These are phyloP conservation scores for Endomychus coccineus DNA, from an alignment of 2,888 invertebrate species.

Conservation along the genomic window DNA sequence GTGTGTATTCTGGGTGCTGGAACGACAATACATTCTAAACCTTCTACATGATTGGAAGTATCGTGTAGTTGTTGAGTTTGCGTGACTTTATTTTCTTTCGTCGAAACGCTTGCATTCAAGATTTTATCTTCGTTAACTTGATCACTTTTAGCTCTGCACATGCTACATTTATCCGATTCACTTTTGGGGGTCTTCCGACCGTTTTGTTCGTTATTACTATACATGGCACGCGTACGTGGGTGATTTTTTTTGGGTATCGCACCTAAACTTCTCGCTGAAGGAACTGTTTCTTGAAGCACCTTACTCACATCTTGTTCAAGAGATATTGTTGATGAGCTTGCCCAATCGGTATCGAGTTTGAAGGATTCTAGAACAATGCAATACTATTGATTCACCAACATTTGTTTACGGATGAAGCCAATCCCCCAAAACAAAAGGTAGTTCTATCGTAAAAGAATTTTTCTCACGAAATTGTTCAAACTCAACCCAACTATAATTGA, in stretches of 20 bases:
- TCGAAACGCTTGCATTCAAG: conserved; percentile 22
- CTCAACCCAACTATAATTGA: no score
- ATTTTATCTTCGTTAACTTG: no score
- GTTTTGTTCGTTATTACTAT: conserved; percentile 15
- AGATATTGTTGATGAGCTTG: conserved; percentile 41
- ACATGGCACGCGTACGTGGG: conserved; percentile 20
- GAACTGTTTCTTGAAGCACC: conserved; percentile 45
- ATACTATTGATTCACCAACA: no score
- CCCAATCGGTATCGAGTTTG: conserved; percentile 48
- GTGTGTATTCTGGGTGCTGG: conserved; percentile 35
- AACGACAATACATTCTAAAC: conserved; percentile 40
- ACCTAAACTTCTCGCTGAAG: conserved; percentile 53
- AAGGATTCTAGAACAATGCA: conserved; percentile 37
- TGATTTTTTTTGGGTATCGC: conserved; percentile 62
- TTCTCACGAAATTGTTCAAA: no score
- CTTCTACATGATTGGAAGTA: conserved; percentile 26
- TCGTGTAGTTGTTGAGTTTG: conserved; percentile 28
- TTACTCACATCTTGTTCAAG: conserved; percentile 48
- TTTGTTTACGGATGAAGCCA: no score
- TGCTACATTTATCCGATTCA: conserved; percentile 38
- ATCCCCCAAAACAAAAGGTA: no score
- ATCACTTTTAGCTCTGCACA: conserved; percentile 28
- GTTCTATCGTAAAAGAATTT: no score
- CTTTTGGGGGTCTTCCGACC: conserved; percentile 34
- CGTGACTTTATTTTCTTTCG: conserved; percentile 35